Evolutionary conservation across 2,888 invertebrate genomes (phyloP), one percentile per base, ranked within the genome.

Genomic region (Scaptomyza flava): DNA sequence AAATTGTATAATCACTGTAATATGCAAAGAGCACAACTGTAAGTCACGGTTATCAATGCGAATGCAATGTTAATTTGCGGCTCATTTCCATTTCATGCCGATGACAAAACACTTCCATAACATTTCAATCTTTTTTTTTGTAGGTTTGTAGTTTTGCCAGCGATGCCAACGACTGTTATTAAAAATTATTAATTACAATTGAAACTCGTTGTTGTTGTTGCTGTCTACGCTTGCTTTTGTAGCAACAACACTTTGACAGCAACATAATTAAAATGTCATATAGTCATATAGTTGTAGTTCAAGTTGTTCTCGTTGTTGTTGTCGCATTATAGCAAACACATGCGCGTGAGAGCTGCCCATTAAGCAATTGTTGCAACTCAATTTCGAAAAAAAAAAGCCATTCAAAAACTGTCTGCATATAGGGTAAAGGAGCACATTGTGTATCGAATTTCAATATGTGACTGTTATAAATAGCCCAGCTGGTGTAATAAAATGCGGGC

Each of bases 201-300:
- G 83, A 82, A 69, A 69, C 64, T 68, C 68, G 68, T 63, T 60
- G 64, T 43, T 60, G 64, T 43, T 8, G 48, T 52, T 59, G 54
- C 45, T 30, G 57, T 46, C 63, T 38, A n/a, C 36, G 47, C 42
- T 45, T 20, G 52, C 42, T 42, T 59, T 47, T 33, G 64, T 34
- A 42, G 48, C 66, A 69, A 64, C 58, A 69, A 67, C 81, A 69
- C 68, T 81, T 79, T 85, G 87, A 85, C 86, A 86, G 86, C 63
- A 83, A 76, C 87, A 87, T 87, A 86, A 86, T 87, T 86, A 87
- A 86, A 82, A 87, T 86, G 85, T 86, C 86, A 85, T 81, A 72
- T 17, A 17, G 17, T 1, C 17, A 17, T 71, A 53, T 67, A 72
- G 66, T 47, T 78, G 68, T 57, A 46, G 38, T 52, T 58, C 31